phyloP scores from a whole-genome alignment of 2,797 vertebrate genomes.

The Micrastur ruficollis region DNA sequence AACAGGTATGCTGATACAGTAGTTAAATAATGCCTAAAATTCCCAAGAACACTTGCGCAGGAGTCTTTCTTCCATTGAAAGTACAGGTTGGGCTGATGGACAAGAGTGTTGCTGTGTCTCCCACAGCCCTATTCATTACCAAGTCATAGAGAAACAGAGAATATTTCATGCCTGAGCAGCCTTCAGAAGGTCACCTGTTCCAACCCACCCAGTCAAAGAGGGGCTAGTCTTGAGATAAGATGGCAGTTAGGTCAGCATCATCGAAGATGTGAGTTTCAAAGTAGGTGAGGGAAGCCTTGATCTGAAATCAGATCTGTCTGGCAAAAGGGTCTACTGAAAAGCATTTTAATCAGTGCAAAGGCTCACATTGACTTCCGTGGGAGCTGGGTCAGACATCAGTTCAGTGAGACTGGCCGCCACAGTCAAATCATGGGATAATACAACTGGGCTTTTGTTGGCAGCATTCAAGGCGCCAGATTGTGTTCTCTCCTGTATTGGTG shows the following conservation, averaged over 20 bases:
- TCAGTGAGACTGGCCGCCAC: conserved; percentile 2
- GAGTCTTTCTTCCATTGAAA: not conserved
- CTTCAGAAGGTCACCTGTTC: not conserved
- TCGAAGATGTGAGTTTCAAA: not conserved
- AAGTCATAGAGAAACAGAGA: not conserved
- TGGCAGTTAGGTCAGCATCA: not conserved
- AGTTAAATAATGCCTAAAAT: conserved; percentile 24
- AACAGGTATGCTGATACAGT: conserved; percentile 20
- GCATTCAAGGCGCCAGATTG: conserved; percentile 22
- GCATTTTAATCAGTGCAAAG: not conserved
- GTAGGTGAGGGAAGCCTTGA: not conserved
- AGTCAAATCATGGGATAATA: not conserved
- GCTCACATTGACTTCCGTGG: not conserved
- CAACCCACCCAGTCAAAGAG: accelerated
- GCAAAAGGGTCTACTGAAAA: not conserved
- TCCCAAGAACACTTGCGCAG: not conserved
- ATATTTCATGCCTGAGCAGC: not conserved
- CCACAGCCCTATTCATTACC: not conserved
- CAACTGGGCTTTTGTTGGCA: conserved; percentile 50
- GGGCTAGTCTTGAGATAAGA: not conserved
- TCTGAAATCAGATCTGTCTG: not conserved
- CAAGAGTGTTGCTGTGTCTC: not conserved
- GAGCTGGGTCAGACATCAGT: conserved; percentile 26
- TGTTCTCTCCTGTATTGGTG: conserved; percentile 46
- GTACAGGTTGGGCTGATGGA: not conserved